A percentile compares a stretch with the other conserved stretches of the same genome.
Conservation (phyloP, 2,797 vertebrate genomes). For the Carcharodon carcharias region DNA sequence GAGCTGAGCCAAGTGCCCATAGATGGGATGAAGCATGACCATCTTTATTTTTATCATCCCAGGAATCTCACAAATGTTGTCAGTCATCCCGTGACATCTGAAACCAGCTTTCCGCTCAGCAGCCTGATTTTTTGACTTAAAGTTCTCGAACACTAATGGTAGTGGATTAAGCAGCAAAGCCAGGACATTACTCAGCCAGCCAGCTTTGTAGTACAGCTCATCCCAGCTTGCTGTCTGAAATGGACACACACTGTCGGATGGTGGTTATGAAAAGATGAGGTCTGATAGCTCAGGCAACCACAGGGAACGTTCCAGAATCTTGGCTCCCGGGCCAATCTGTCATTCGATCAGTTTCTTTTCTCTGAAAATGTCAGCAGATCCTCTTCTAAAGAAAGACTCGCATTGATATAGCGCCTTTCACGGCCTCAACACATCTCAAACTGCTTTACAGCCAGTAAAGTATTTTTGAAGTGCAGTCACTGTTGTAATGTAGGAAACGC, state of each 20-base stretch:
- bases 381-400: neutral
- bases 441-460: neutral
- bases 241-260: neutral
- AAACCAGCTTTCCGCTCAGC: neutral
- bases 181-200: neutral
- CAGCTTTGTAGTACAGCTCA: neutral
- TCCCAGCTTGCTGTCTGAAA: neutral
- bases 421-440: neutral
- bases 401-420: neutral
- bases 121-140: neutral
- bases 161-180: neutral
- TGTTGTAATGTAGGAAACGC: neutral
- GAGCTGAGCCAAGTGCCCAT: neutral
- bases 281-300: no score
- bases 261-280: neutral
- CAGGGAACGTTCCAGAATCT: neutral
- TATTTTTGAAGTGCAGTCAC: neutral
- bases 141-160: neutral
- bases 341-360: neutral
- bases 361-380: neutral
- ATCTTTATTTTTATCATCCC: neutral
- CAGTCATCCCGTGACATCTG: neutral
- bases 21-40: neutral
- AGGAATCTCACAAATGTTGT: neutral
- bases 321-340: neutral